These are phyloP conservation scores for Noctua fimbriata DNA, from an alignment of 2,888 invertebrate species.

Conservation along the genomic window DNA sequence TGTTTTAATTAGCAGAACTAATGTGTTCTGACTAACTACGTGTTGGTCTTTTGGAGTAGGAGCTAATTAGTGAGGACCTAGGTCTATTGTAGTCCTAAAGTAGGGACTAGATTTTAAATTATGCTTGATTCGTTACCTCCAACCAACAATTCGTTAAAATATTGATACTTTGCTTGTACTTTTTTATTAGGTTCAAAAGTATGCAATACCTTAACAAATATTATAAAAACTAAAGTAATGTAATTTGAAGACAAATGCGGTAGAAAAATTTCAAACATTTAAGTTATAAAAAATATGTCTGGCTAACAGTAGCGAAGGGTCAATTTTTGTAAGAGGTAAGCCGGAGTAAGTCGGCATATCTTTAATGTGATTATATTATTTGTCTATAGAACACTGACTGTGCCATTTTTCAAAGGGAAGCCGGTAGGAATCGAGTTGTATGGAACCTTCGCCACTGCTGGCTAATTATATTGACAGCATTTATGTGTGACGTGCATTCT, in stretches of 20 bases:
- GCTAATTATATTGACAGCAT: too few relatives aligned
- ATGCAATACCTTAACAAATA: slow-evolving; percentile 21
- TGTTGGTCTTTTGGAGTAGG: background rate
- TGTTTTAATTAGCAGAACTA: slow-evolving; percentile 20
- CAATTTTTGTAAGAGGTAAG: too few relatives aligned
- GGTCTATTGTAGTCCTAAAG: slow-evolving; percentile 38
- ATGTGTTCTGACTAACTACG: slow-evolving; percentile 1
- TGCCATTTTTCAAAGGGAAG: too few relatives aligned
- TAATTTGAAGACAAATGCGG: background rate
- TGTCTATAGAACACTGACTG: too few relatives aligned
- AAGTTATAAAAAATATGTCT: background rate
- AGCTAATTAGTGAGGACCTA: slow-evolving; percentile 5
- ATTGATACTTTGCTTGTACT: slow-evolving; percentile 42
- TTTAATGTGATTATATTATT: too few relatives aligned
- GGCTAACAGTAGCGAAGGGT: too few relatives aligned
- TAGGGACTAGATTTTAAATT: slow-evolving; percentile 38
- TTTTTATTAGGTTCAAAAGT: background rate
- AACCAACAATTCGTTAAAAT: slow-evolving; percentile 22
- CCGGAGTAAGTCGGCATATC: too few relatives aligned
- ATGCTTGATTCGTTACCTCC: slow-evolving; percentile 59
- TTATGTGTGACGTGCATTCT: background rate
- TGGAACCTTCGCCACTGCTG: too few relatives aligned
- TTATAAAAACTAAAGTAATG: background rate
- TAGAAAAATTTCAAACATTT: background rate
- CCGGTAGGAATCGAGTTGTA: too few relatives aligned